Evolutionary conservation across 2,888 invertebrate genomes (phyloP).

Genomic region (Julus scanicus): DNA sequence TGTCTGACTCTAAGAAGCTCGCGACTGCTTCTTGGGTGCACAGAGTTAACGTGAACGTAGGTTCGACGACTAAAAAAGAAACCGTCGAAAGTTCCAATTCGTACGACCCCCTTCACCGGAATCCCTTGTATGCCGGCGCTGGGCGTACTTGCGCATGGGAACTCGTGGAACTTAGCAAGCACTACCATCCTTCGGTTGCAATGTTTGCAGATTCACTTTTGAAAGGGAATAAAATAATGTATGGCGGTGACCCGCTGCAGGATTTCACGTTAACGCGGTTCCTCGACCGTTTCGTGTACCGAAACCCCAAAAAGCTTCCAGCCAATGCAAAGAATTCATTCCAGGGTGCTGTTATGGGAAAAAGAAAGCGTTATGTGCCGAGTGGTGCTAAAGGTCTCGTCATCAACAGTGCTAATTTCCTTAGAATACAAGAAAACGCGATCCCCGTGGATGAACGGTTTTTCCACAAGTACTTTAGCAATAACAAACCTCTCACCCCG

Average conservation of each 20-base stretch:
- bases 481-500: constrained; percentile 58
- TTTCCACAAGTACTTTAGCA: constrained; percentile 74
- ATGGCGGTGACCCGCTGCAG: constrained; percentile 91
- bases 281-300: constrained; percentile 93
- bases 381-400: constrained; percentile 77
- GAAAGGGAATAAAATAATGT: constrained; percentile 78
- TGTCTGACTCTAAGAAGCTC: neutral
- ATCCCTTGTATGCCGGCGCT: constrained; percentile 87
- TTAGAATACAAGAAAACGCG: constrained; percentile 73
- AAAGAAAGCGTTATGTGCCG: constrained; percentile 71
- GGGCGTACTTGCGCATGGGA: constrained; percentile 79
- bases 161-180: constrained; percentile 75
- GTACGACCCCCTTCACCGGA: constrained; percentile 74
- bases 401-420: constrained; percentile 79
- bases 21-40: constrained; percentile 47
- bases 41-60: neutral
- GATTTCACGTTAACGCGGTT: constrained; percentile 93
- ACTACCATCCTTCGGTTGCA: constrained; percentile 92
- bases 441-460: constrained; percentile 93
- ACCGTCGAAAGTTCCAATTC: neutral
- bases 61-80: neutral
- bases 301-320: constrained; percentile 74
- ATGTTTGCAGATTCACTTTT: constrained; percentile 86
- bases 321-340: neutral
- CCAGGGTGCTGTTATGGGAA: constrained; percentile 60